These are phyloP conservation scores for Ephydatia muelleri DNA, from an alignment of 37 sponge, comb jelly and placozoan species.

Conservation along the genomic window DNA sequence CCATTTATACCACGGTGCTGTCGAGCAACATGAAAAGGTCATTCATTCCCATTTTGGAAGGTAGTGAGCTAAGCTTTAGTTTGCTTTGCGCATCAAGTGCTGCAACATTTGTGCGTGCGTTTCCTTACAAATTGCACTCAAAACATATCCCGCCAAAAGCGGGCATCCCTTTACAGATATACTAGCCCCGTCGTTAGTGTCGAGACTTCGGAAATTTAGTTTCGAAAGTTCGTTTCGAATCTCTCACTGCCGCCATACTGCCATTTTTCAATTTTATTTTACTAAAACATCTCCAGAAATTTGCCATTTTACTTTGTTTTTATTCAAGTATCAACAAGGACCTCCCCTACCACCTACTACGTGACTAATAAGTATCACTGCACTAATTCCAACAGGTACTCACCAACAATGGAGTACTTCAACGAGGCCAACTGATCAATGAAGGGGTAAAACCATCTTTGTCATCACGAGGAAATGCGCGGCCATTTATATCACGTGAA, in stretches of 20 bases:
- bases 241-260: background rate
- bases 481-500: slow-evolving; percentile 28
- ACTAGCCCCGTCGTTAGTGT: background rate
- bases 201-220: background rate
- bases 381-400: slow-evolving; percentile 34
- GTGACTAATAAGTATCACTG: background rate
- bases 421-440: slow-evolving; percentile 29
- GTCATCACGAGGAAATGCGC: slow-evolving; percentile 59
- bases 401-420: slow-evolving; percentile 77
- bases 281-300: background rate
- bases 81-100: background rate
- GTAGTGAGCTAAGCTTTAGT: background rate
- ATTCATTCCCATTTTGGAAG: background rate
- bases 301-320: background rate
- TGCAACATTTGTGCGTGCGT: too few species aligned
- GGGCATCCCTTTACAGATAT: background rate
- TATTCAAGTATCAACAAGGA: background rate
- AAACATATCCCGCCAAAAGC: background rate
- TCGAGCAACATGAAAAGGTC: background rate
- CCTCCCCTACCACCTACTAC: background rate
- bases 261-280: background rate
- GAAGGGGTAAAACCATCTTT: slow-evolving; percentile 35
- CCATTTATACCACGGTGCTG: background rate
- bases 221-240: background rate
- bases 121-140: too few species aligned